Evolutionary conservation across 1,140 invertebrate species (phyloP).

Genomic region (Zaprionus taronus): DNA sequence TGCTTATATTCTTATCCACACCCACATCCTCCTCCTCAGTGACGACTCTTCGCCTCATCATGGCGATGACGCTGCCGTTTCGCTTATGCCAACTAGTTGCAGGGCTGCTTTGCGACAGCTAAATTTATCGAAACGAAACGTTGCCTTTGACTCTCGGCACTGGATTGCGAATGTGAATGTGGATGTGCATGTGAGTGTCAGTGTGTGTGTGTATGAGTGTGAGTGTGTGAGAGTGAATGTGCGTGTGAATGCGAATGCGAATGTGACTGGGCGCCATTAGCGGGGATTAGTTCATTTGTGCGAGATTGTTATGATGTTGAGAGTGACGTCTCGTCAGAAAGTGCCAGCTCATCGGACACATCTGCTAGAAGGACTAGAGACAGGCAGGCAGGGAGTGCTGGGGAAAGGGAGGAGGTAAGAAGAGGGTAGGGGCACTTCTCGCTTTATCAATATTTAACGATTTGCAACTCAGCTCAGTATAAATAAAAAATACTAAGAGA

Average conservation of each 20-base stretch:
- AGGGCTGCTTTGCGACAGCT: conserved; percentile 14
- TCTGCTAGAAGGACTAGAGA: neutral
- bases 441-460: conserved; percentile 8
- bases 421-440: neutral
- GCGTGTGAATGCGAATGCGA: conserved; percentile 13
- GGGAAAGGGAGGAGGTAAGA: rapidly evolving
- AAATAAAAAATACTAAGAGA: neutral
- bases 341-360: neutral
- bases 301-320: conserved; percentile 19
- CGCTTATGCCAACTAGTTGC: neutral
- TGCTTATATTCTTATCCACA: conserved; percentile 6
- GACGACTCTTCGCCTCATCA: conserved; percentile 1
- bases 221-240: neutral
- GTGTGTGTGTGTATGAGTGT: neutral
- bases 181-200: conserved; percentile 15
- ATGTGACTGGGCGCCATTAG: conserved; percentile 35
- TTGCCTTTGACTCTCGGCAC: conserved; percentile 28
- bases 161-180: conserved; percentile 4
- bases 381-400: neutral
- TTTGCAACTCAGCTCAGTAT: neutral
- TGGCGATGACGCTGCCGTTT: conserved; percentile 37
- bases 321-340: conserved; percentile 11
- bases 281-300: conserved; percentile 41
- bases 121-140: conserved; percentile 46
- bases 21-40: neutral